Evolutionary conservation across 2,888 invertebrate genomes (phyloP), one percentile per base, ranked within the genome.

Genomic region (Phortica magna): DNA sequence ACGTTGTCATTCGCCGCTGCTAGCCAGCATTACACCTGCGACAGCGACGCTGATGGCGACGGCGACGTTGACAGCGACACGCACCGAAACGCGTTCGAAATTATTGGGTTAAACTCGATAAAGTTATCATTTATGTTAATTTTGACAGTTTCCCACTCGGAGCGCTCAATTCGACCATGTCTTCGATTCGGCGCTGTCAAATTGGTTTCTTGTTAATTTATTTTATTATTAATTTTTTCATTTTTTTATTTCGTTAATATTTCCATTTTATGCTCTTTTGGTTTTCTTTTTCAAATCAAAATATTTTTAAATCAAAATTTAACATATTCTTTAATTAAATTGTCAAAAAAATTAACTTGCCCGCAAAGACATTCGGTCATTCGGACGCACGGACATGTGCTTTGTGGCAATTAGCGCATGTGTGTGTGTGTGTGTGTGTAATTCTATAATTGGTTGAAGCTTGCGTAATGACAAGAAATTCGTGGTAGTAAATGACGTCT

Each of bases 51-150:
- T n/a, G 9, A 12, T 39, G 22, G 57, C 73, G 41, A 17, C 9
- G 3, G 42, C 42, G 14, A 22, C 17, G 31, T 10, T 17, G 64
- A 31, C 17, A 61, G 22, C 55, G 75, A 79, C 78, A 84, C 82
- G 83, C 83, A 84, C 77, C 70, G 14, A 19, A 48, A 74, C 42
- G 17, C 67, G 19, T 75, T 76, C 68, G 74, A 84, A 81, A 76
- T 80, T 80, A 85, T 85, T 85, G 83, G 85, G 78, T 76, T 77
- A 77, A 31, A 76, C 55, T 77, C 83, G 83, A 88, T 89, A 83
- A 81, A 89, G 88, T 87, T 87, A 88, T 89, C 89, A 88, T 84
- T 87, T 87, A 88, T 88, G 88, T 83, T 82, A 88, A 88, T 89
- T 80, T 64, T 79, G 82, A 82, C 83, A 83, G 81, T 80, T 81